Percentiles rank a stretch among this genome's conserved stretches.
Conservation (phyloP, 1,140 invertebrate genomes). For the Heliconius himera region DNA sequence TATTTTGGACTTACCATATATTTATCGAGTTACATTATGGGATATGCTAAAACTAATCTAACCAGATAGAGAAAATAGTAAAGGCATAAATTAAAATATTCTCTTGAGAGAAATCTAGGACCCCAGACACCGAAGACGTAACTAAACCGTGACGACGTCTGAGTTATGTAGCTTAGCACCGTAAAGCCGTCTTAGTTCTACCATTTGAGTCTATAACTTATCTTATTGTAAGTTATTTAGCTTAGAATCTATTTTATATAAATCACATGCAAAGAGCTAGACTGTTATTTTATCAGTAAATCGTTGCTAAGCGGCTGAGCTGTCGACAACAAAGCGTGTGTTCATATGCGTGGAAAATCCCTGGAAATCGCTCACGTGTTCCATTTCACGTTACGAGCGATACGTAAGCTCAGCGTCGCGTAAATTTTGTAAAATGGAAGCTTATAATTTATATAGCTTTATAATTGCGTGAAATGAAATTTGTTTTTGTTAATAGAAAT, state of each 20-base stretch:
- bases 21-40: too few relatives aligned
- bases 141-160: too few relatives aligned
- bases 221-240: background rate
- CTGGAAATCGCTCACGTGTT: constrained; percentile 17
- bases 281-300: constrained; percentile 9
- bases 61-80: too few relatives aligned
- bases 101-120: too few relatives aligned
- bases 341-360: constrained; percentile 12
- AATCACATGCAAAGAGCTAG: background rate
- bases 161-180: too few relatives aligned
- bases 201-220: background rate
- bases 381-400: constrained; percentile 15
- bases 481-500: background rate
- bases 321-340: constrained; percentile 19
- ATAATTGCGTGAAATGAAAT: background rate
- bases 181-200: too few relatives aligned
- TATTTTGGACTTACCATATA: too few relatives aligned
- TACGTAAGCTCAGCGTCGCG: constrained; percentile 1
- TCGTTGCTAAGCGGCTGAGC: background rate
- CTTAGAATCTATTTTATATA: constrained; percentile 15
- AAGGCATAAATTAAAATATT: too few relatives aligned
- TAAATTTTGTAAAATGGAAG: constrained; percentile 12
- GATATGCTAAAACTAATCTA: too few relatives aligned
- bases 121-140: too few relatives aligned
- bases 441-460: background rate